These are phyloP conservation scores for Ormyrus thymus DNA, from an alignment of 2,888 invertebrate species.

Conservation along the genomic window DNA sequence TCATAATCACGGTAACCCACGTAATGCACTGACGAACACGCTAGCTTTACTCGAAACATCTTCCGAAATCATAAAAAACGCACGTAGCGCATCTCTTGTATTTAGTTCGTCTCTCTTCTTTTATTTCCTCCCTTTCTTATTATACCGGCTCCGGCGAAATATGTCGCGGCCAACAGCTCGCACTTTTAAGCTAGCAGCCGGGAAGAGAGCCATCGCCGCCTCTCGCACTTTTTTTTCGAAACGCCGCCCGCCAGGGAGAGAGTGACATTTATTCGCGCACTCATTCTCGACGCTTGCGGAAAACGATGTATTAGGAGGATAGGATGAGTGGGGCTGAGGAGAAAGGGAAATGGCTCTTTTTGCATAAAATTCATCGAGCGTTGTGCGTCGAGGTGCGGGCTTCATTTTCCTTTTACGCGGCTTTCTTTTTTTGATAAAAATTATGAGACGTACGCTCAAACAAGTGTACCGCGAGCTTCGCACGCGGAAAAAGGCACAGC, in stretches of 20 bases:
- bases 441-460: not conserved
- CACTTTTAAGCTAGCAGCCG: not conserved
- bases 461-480: not conserved
- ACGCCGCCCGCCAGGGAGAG: not conserved
- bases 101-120: not conserved
- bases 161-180: not conserved
- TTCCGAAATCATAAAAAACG: constrained; percentile 29
- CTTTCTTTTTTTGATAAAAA: constrained; percentile 16
- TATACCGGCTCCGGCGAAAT: not conserved
- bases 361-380: constrained; percentile 22
- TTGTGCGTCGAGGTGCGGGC: not conserved
- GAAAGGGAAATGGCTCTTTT: constrained; percentile 20
- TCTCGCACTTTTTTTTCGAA: not conserved
- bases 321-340: not conserved
- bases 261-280: constrained; percentile 20
- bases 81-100: not conserved
- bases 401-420: constrained; percentile 1
- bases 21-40: no score
- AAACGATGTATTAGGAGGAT: not conserved
- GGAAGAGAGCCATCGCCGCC: not conserved
- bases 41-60: not conserved
- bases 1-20: no score
- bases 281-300: not conserved
- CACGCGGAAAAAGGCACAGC: not conserved
- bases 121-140: constrained; percentile 9